Conservation (phyloP, 53 echinoderm and acorn worm species). For the Holothuria leucospilota region DNA sequence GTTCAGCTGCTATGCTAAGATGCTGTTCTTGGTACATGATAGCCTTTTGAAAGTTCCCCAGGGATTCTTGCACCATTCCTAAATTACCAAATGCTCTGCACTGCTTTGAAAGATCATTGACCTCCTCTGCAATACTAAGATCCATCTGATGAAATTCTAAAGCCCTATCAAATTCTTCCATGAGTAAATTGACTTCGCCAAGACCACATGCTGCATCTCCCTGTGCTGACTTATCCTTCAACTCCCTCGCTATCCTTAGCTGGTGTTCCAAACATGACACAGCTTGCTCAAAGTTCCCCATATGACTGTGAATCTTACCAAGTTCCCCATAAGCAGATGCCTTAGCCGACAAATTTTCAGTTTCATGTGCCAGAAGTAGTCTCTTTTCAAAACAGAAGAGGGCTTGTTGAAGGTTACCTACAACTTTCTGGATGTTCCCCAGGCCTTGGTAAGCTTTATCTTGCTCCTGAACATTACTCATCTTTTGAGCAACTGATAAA, state of each 20-base stretch:
- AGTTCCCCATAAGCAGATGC: constrained; percentile 97
- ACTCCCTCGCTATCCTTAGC: constrained; percentile 80
- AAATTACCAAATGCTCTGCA: constrained; percentile 96
- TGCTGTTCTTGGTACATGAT: constrained; percentile 99
- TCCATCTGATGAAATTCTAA: constrained; percentile 93
- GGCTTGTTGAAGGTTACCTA: constrained; percentile 96
- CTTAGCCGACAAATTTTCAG: constrained; percentile 81
- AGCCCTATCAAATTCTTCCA: constrained; percentile 96
- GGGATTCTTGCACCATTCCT: constrained; percentile 92
- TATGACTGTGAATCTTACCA: constrained; percentile 93
- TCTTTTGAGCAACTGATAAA: constrained; percentile 83
- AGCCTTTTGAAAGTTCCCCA: constrained; percentile 96
- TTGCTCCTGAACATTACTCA: constrained; percentile 85
- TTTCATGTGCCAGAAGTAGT: constrained; percentile 91
- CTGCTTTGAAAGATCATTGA: constrained; percentile 87
- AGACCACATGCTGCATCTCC: constrained; percentile 97
- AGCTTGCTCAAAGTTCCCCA: constrained; percentile 99
- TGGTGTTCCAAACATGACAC: constrained; percentile 97
- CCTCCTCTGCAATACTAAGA: constrained; percentile 88
- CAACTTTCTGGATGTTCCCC: constrained; percentile 86
- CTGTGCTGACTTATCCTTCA: constrained; percentile 84
- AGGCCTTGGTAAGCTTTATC: constrained; percentile 94
- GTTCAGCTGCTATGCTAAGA: constrained; percentile 95
- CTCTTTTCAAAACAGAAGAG: constrained; percentile 97
- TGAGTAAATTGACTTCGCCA: constrained; percentile 94